Conservation (phyloP, 2,797 vertebrate genomes). For the Takifugu rubripes region DNA sequence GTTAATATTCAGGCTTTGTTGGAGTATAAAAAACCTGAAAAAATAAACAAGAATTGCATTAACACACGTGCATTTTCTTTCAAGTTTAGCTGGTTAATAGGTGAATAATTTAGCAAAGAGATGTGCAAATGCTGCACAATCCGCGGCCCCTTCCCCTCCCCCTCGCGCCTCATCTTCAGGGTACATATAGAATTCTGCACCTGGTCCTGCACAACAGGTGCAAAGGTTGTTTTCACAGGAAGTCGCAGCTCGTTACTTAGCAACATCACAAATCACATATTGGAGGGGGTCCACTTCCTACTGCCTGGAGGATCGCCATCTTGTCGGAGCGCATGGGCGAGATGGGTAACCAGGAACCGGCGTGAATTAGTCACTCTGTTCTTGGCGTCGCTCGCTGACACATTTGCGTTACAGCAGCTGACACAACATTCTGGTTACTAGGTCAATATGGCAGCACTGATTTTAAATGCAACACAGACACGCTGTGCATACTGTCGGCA, state of each 20-base stretch:
- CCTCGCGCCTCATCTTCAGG: conserved; percentile 17
- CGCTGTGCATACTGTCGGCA: conserved; percentile 3
- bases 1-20: too few species aligned
- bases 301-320: conserved; percentile 39
- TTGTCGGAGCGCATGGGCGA: conserved; percentile 29
- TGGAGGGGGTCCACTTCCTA: conserved; percentile 41
- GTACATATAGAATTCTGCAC: conserved; percentile 38
- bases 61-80: too few species aligned
- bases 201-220: conserved; percentile 57
- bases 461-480: conserved; percentile 4
- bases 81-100: too few species aligned
- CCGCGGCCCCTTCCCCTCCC: background rate
- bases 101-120: too few species aligned
- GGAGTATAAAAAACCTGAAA: too few species aligned
- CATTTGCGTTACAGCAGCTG: background rate
- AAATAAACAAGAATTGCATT: too few species aligned
- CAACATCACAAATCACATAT: conserved; percentile 45
- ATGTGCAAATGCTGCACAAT: too few species aligned
- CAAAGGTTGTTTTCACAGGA: conserved; percentile 54
- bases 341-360: conserved; percentile 22
- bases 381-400: background rate
- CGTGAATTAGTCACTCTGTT: background rate
- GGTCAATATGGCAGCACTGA: conserved; percentile 18
- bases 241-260: conserved; percentile 48
- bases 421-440: conserved; percentile 9